A percentile compares a stretch with the other conserved stretches of the same genome.
Evolutionary conservation across 2,797 vertebrate genomes (phyloP).

Genomic region (Syncerus caffer): DNA sequence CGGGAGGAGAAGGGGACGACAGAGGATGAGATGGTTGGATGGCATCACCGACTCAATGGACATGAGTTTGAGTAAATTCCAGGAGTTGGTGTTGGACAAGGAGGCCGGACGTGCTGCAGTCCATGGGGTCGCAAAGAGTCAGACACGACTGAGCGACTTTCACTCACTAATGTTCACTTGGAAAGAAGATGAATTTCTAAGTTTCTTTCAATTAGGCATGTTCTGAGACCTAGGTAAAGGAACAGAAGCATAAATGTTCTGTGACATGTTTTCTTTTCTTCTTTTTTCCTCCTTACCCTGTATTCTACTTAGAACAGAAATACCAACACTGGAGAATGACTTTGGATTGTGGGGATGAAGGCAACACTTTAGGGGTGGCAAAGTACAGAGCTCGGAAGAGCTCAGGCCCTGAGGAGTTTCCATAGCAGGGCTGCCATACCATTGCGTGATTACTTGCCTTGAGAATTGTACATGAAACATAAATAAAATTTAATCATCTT

Average conservation of each 20-base stretch:
- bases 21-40: background rate
- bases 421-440: background rate
- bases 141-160: accelerated
- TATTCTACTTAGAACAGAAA: background rate
- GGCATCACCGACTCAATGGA: background rate
- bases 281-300: background rate
- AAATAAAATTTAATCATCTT: background rate
- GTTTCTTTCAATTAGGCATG: background rate
- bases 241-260: background rate
- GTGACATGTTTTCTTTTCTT: background rate
- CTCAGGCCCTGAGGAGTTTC: background rate
- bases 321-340: background rate
- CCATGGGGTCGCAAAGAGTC: background rate
- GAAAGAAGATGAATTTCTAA: background rate
- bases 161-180: background rate
- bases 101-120: accelerated
- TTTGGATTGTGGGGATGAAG: background rate
- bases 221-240: background rate
- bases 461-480: background rate
- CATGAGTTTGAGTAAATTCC: background rate
- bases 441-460: background rate
- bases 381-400: background rate
- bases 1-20: accelerated
- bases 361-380: background rate
- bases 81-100: background rate